Evolutionary conservation across 2,888 invertebrate genomes (phyloP).

Genomic region (Minunthozetes semirufus): DNA sequence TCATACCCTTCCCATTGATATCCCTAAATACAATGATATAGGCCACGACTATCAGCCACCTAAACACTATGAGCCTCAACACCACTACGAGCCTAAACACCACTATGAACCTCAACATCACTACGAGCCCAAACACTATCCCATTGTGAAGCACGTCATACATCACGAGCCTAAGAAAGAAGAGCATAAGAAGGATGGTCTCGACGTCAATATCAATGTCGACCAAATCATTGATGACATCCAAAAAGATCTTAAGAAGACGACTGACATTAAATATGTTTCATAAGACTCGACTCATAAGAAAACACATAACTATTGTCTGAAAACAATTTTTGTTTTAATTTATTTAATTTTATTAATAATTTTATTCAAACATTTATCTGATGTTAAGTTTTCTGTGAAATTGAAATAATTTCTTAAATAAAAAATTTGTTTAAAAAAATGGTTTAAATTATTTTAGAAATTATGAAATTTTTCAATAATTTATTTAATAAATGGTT

Average conservation of each 20-base stretch:
- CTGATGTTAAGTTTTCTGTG: too few species aligned
- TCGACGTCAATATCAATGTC: neutral
- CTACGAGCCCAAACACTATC: neutral
- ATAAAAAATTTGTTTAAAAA: too few species aligned
- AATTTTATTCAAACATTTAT: too few species aligned
- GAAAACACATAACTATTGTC: neutral
- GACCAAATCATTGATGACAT: neutral
- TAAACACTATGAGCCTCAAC: neutral
- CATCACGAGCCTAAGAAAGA: neutral
- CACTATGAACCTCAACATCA: neutral
- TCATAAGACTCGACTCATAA: neutral
- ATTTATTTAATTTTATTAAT: neutral
- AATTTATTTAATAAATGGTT: too few species aligned
- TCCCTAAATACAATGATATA: neutral
- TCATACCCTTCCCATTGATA: neutral
- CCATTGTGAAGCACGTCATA: neutral
- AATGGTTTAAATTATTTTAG: too few species aligned
- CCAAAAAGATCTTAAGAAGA: neutral
- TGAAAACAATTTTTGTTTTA: neutral
- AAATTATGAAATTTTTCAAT: too few species aligned
- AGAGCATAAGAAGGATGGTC: neutral
- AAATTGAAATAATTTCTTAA: too few species aligned
- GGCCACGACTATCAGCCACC: neutral
- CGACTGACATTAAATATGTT: neutral
- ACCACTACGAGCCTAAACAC: neutral